Percentiles rank a stretch among this genome's conserved stretches.
phyloP scores from a whole-genome alignment of 2,113 vertebrate species.

The Antigone vipio region DNA sequence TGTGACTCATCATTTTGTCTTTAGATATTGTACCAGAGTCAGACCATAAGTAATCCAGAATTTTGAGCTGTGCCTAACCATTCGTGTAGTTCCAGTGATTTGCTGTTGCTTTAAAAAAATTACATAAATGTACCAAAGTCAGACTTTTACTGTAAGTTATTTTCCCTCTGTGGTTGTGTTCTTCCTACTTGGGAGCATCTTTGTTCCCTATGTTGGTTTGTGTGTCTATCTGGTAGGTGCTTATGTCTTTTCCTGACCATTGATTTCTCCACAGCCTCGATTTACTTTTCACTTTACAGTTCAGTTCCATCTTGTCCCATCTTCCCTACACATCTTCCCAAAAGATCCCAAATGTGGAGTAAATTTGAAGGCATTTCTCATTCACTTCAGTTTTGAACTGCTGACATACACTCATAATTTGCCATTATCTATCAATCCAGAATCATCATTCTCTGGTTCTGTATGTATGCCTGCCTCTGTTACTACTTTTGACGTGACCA shows the following conservation, averaged over 20 bases:
- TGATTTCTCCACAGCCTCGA: neutral
- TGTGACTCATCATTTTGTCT: slow-evolving; percentile 46
- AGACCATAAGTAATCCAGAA: slow-evolving; percentile 10
- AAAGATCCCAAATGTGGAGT: neutral
- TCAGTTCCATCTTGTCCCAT: neutral
- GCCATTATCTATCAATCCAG: neutral
- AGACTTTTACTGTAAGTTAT: neutral
- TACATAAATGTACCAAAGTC: neutral
- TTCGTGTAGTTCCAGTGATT: neutral
- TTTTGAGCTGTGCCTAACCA: neutral
- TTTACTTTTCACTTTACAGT: neutral
- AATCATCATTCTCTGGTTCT: neutral
- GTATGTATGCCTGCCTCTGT: neutral
- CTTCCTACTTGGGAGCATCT: neutral
- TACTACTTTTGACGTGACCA: neutral
- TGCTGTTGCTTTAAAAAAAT: neutral
- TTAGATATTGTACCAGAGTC: slow-evolving; percentile 15
- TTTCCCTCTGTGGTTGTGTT: neutral
- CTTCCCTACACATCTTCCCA: neutral
- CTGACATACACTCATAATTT: neutral
- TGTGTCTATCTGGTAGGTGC: neutral
- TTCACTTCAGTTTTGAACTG: neutral
- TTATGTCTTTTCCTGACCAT: neutral
- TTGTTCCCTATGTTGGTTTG: neutral
- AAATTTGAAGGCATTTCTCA: neutral